Evolutionary conservation across 2,888 invertebrate species (phyloP), one percentile per base, ranked within the genome.

Genomic region (Yponomeuta cagnagella): DNA sequence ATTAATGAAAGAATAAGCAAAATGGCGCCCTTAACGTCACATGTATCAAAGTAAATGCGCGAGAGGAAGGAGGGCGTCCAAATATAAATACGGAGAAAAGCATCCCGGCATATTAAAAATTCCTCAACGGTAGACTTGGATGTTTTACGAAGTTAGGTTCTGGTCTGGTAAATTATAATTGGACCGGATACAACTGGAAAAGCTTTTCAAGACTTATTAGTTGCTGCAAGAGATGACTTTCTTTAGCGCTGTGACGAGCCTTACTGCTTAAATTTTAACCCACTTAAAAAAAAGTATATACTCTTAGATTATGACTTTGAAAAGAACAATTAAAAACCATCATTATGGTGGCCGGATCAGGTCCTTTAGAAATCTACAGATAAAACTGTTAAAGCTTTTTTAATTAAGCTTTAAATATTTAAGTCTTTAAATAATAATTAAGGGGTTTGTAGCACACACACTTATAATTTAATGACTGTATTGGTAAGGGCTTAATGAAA

Each of bases 31-130:
- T 88, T 87, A 81, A 77, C 81, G 80, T 85, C 80, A 79, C 82
- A 85, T 85, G 79, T 84, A 83, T 86, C 83, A 86, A 80, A 77
- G 78, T 78, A 83, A 85, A 79, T 79, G 80, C 76, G 52, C 52
- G 52, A 58, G 5, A 15, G 52, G 10, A 52, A 52, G 76, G 73
- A 73, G 74, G 78, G 70, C 30, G 30, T 31, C 64, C 2, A 64
- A 64, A 64, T 64, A 64, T 63, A 63, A 63, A 63, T 63, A 63
- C 63, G 15, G 63, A 4, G 63, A 15, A 23, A 63, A 30, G n/a
- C 64, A 8, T 23, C 52, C 52, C 15, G 12, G 12, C 15, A 15
- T 58, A 58, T 58, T 58, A 58, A 58, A 58, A 58, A 58, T 58
- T 12, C 52, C 52, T 58, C 15, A 58, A 58, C 3, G 52, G 52